Percentiles rank a stretch among this genome's conserved stretches.
phyloP scores from a whole-genome alignment of 2,113 vertebrate species.

The Pungitius pungitius region DNA sequence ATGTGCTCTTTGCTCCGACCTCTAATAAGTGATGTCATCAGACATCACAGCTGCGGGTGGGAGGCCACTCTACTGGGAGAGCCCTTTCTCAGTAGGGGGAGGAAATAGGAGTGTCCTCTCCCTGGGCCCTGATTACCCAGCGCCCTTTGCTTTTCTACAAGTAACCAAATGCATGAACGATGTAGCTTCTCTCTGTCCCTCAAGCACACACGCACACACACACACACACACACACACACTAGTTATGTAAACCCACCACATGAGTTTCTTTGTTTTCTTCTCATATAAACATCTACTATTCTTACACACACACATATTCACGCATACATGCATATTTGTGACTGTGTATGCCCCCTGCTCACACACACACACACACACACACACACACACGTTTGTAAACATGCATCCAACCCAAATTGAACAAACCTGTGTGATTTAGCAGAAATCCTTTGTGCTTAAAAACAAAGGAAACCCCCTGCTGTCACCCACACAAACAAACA shows the following conservation, averaged over 20 bases:
- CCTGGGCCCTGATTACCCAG: conserved; percentile 39
- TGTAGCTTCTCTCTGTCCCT: conserved; percentile 7
- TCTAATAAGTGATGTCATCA: conserved; percentile 72
- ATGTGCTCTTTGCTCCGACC: conserved; percentile 63
- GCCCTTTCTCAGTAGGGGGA: conserved; percentile 28
- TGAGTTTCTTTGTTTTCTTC: conserved; percentile 30
- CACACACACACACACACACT: neutral
- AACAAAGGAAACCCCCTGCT: conserved; percentile 29
- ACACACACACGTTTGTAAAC: neutral
- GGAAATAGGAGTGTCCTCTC: conserved; percentile 64
- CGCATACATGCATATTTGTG: conserved; percentile 13
- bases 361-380: neutral
- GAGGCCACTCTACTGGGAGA: conserved; percentile 52
- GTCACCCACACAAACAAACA: conserved; percentile 31
- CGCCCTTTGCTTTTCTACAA: conserved; percentile 49
- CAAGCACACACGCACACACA: neutral
- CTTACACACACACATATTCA: conserved; percentile 6
- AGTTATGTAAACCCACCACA: conserved; percentile 42
- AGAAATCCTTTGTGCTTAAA: conserved; percentile 41
- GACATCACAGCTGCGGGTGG: conserved; percentile 43
- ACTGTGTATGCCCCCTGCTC: neutral
- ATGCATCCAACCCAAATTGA: conserved; percentile 16
- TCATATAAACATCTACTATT: conserved; percentile 24
- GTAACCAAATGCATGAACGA: conserved; percentile 28
- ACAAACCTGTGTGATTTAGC: conserved; percentile 32